Percentiles rank a stretch among this genome's conserved stretches.
Evolutionary conservation across 2,888 invertebrate genomes (phyloP).

Genomic region (Sympetrum striolatum): DNA sequence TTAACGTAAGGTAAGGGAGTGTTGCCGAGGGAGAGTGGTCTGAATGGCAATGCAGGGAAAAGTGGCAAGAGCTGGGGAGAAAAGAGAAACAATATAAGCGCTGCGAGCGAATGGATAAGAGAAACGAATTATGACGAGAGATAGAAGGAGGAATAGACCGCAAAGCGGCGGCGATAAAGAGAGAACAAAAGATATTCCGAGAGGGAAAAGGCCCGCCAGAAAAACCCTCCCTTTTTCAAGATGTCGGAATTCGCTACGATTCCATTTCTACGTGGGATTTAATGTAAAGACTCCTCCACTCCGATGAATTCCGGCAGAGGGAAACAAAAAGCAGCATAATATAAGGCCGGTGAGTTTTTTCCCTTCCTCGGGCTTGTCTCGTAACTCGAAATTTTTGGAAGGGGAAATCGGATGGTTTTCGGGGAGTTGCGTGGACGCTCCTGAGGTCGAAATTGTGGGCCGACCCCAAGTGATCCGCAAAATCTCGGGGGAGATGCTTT

Average conservation of each 20-base stretch:
- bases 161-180: neutral
- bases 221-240: neutral
- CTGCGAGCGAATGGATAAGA: neutral
- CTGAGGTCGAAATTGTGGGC: too few relatives aligned
- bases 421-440: too few relatives aligned
- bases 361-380: neutral
- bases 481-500: neutral
- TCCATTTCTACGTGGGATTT: neutral
- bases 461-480: neutral
- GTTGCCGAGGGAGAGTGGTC: neutral
- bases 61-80: neutral
- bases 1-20: neutral
- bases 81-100: neutral
- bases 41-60: neutral
- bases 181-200: neutral
- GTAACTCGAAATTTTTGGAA: neutral
- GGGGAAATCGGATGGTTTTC: neutral
- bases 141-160: neutral
- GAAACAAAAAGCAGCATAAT: neutral
- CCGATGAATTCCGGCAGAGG: neutral
- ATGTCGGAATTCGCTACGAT: neutral
- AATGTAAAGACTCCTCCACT: neutral
- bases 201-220: neutral
- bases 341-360: neutral
- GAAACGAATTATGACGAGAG: neutral